Percentiles rank a stretch among this genome's conserved stretches.
These are phyloP conservation scores for Disparrhopalites patrizii DNA, from an alignment of 2,888 invertebrate genomes.

Conservation along the genomic window DNA sequence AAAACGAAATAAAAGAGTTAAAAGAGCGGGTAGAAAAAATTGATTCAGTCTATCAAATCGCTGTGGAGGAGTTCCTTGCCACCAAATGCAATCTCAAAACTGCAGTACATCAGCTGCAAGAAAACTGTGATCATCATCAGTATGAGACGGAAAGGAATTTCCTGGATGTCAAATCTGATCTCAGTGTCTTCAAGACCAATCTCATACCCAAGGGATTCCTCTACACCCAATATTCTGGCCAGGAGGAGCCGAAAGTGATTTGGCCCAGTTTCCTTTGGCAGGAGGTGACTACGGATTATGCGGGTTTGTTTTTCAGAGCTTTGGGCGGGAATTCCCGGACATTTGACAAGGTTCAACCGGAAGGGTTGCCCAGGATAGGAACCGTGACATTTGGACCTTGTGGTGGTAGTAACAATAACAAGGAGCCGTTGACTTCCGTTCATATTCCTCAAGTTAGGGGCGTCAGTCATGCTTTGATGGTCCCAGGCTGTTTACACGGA, in stretches of 20 bases:
- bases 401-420: neutral
- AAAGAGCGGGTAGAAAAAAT: neutral
- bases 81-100: neutral
- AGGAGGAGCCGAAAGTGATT: conserved; percentile 3
- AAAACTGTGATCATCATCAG: neutral
- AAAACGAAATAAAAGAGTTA: neutral
- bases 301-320: conserved; percentile 27
- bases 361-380: neutral
- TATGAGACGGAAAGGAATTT: neutral
- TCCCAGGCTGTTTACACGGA: no score
- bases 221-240: conserved; percentile 4
- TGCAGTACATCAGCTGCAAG: neutral
- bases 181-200: neutral
- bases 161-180: neutral
- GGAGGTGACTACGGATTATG: conserved; percentile 16
- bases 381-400: neutral
- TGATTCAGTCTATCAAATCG: neutral
- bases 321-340: conserved; percentile 12
- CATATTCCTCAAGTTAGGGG: neutral
- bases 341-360: conserved; percentile 5
- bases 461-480: neutral
- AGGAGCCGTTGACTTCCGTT: neutral
- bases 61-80: neutral
- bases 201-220: conserved; percentile 10
- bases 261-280: conserved; percentile 20